Conservation (phyloP, 2,888 invertebrate genomes). For the Agriopis marginaria region DNA sequence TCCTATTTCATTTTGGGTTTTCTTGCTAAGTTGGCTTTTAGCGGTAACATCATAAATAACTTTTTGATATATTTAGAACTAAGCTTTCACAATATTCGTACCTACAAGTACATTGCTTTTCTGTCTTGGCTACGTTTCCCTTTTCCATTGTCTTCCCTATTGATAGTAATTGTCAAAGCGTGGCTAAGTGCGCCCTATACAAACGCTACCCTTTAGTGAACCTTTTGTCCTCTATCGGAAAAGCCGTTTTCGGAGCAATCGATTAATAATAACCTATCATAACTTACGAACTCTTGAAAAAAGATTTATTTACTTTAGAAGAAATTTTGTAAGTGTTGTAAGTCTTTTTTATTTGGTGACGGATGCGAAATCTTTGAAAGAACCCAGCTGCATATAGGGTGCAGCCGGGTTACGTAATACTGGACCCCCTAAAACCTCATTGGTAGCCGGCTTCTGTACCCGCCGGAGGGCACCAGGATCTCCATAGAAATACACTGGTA, state of each 20-base stretch:
- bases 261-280: conserved; percentile 44
- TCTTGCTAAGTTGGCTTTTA: neutral
- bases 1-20: neutral
- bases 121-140: conserved; percentile 26
- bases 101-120: conserved; percentile 7
- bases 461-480: too few species aligned
- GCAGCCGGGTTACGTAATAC: too few species aligned
- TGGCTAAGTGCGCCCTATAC: conserved; percentile 40
- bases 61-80: conserved; percentile 9
- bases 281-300: conserved; percentile 35
- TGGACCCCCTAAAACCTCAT: too few species aligned
- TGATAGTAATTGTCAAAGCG: conserved; percentile 40
- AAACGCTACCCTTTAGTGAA: conserved; percentile 36
- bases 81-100: neutral
- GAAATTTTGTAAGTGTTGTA: conserved; percentile 12
- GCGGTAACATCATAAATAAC: conserved; percentile 16
- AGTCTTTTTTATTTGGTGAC: neutral
- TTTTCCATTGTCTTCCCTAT: conserved; percentile 30
- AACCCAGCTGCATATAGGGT: too few species aligned
- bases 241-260: conserved; percentile 41
- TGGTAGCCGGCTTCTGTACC: too few species aligned
- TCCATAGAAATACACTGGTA: too few species aligned
- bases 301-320: conserved; percentile 22
- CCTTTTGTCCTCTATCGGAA: conserved; percentile 37
- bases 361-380: too few species aligned